These are phyloP conservation scores for Drosophila kanekoi DNA, from an alignment of 2,888 invertebrate genomes.

Conservation along the genomic window DNA sequence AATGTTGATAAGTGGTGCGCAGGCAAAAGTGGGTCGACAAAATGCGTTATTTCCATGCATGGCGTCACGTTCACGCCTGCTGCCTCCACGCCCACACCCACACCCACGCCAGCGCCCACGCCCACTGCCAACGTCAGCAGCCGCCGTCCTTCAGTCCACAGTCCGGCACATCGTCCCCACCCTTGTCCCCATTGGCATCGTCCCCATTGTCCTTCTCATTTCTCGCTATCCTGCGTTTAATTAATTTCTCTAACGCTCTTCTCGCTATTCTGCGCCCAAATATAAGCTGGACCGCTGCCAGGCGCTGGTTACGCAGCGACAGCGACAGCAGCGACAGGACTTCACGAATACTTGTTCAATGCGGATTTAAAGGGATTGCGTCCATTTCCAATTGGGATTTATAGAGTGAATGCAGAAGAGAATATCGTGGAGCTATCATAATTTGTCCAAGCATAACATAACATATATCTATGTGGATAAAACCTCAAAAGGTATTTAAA, in stretches of 20 bases:
- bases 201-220: background rate
- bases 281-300: conserved; percentile 23
- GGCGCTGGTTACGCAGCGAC: background rate
- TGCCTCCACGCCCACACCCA: background rate
- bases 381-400: background rate
- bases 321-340: conserved; percentile 6
- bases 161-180: background rate
- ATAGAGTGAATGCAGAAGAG: too few relatives aligned
- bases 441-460: too few relatives aligned
- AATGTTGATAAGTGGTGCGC: conserved; percentile 8
- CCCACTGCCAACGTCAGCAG: conserved; percentile 9
- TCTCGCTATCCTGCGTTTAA: conserved; percentile 64
- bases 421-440: too few relatives aligned
- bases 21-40: conserved; percentile 39
- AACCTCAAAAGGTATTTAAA: too few relatives aligned
- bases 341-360: background rate
- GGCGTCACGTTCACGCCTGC: conserved; percentile 25
- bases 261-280: conserved; percentile 1
- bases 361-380: background rate
- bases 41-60: conserved; percentile 33
- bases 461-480: too few relatives aligned
- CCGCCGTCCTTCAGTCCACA: conserved; percentile 6
- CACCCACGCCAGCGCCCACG: background rate
- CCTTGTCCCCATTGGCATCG: background rate
- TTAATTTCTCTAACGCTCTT: conserved; percentile 70